Evolutionary conservation across 92 coral and sea anemone species (phyloP).

Genomic region (Porites evermanni): DNA sequence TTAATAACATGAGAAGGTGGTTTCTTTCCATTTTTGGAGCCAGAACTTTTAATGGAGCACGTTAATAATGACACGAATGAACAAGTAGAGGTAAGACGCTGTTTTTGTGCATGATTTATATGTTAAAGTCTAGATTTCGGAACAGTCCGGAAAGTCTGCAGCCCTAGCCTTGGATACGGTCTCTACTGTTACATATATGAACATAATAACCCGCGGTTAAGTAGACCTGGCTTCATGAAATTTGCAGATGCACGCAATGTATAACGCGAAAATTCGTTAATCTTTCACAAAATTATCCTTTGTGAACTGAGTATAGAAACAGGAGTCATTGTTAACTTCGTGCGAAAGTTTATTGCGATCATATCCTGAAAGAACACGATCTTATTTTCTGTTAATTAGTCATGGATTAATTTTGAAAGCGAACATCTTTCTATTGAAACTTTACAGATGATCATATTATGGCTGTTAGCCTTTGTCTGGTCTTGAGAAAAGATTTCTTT

Average conservation of each 20-base stretch:
- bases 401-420: not conserved
- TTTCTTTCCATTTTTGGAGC: not conserved
- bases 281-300: not conserved
- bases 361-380: not conserved
- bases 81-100: constrained; percentile 43
- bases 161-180: constrained; percentile 1
- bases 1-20: constrained; percentile 8
- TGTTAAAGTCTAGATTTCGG: not conserved
- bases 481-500: not conserved
- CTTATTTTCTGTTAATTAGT: not conserved
- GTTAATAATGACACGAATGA: constrained; percentile 40
- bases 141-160: not conserved
- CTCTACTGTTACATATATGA: not conserved
- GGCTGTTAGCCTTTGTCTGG: not conserved
- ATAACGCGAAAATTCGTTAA: not conserved
- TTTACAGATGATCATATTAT: not conserved
- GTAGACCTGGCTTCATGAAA: not conserved
- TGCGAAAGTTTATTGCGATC: not conserved
- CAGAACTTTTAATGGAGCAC: constrained; percentile 43
- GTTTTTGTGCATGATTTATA: not conserved
- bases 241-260: not conserved
- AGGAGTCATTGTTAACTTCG: not conserved
- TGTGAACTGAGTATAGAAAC: not conserved
- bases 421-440: not conserved
- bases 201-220: not conserved